Conservation (phyloP, 2,113 vertebrate genomes). For the Seriola aureovittata region DNA sequence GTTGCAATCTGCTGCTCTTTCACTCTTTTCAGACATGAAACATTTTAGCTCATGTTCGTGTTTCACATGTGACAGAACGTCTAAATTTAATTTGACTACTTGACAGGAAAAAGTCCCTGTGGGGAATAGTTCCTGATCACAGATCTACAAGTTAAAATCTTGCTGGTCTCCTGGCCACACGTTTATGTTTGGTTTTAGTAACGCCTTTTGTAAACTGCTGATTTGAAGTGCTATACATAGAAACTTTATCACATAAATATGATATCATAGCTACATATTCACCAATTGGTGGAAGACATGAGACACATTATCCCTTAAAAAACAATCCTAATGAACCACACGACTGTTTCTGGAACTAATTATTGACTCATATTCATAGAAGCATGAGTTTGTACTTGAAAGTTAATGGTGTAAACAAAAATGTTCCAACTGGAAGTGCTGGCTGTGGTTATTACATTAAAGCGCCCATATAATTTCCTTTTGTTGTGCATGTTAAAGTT, state of each 20-base stretch:
- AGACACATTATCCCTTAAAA: background rate
- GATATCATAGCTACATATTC: too few species aligned
- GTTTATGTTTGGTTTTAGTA: background rate
- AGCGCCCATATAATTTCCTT: too few species aligned
- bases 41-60: background rate
- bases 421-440: background rate
- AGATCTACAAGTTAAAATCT: background rate
- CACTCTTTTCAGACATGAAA: background rate
- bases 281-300: background rate
- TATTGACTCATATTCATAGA: background rate
- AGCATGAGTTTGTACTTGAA: background rate
- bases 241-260: too few species aligned
- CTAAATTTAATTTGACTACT: background rate
- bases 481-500: too few species aligned
- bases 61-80: background rate
- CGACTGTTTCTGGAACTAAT: background rate
- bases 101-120: background rate
- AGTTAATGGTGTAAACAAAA: background rate
- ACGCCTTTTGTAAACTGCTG: background rate
- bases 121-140: background rate
- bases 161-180: background rate
- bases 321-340: background rate
- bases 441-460: background rate
- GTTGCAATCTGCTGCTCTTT: background rate
- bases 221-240: background rate